A percentile compares a stretch with the other conserved stretches of the same genome.
Evolutionary conservation across 2,113 vertebrate species (phyloP).

Genomic region (Tyrannus savana): DNA sequence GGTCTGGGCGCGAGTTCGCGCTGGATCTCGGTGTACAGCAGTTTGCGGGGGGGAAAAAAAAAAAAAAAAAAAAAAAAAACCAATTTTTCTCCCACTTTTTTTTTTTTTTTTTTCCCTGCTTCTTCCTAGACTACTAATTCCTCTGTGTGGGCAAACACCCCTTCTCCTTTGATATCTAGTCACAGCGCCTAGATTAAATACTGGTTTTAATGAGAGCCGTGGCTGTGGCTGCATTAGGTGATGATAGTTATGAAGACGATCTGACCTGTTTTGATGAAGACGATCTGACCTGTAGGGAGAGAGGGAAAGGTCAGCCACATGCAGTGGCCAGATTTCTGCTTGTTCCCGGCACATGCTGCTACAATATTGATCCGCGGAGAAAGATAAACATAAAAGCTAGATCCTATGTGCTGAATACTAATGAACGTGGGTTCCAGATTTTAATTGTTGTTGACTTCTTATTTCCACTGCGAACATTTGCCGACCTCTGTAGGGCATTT

Average conservation of each 20-base stretch:
- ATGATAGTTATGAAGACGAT: slow-evolving; percentile 58
- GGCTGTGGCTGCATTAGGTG: slow-evolving; percentile 22
- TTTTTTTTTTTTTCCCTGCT: rapidly evolving
- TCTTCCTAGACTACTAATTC: slow-evolving; percentile 1
- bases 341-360: slow-evolving; percentile 84
- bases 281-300: slow-evolving; percentile 81
- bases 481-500: neutral
- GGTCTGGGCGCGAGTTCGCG: neutral
- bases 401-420: slow-evolving; percentile 73
- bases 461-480: slow-evolving; percentile 13
- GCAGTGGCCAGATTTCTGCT: slow-evolving; percentile 81
- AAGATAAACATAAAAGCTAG: slow-evolving; percentile 79
- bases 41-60: rapidly evolving
- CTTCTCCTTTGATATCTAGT: slow-evolving; percentile 8
- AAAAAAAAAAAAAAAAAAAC: rapidly evolving
- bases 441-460: slow-evolving; percentile 71
- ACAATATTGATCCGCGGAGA: slow-evolving; percentile 86
- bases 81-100: neutral
- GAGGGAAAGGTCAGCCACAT: slow-evolving; percentile 87
- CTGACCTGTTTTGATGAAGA: slow-evolving; percentile 77
- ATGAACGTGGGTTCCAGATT: slow-evolving; percentile 59
- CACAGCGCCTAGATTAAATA: neutral
- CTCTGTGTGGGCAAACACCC: slow-evolving; percentile 35
- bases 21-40: too few species aligned
- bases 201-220: slow-evolving; percentile 59